Evolutionary conservation across 2,113 vertebrate species (phyloP).

Genomic region (Saiga tatarica): DNA sequence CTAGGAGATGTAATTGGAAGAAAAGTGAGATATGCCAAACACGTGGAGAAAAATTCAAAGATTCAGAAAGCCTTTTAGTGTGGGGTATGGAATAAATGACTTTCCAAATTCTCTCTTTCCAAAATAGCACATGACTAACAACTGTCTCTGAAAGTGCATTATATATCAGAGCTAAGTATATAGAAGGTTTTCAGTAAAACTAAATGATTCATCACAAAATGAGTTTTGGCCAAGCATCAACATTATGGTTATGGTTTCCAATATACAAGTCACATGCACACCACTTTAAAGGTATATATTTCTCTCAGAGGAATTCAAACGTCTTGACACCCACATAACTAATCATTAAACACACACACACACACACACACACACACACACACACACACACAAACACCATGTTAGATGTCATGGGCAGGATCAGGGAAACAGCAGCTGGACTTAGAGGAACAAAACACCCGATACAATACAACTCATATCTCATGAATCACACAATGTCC

Average conservation of each 20-base stretch:
- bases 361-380: too few species aligned
- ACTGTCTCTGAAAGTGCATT: not conserved
- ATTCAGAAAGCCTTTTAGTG: not conserved
- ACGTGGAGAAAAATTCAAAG: not conserved
- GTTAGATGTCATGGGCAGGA: not conserved
- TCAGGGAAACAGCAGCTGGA: not conserved
- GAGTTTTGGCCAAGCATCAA: not conserved
- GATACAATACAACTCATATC: not conserved
- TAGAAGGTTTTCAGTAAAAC: constrained; percentile 32
- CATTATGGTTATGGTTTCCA: not conserved
- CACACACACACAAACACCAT: not conserved
- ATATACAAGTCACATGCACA: not conserved
- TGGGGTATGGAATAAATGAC: constrained; percentile 11
- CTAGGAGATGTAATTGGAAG: not conserved
- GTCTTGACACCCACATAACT: not conserved
- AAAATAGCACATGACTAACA: constrained; percentile 38
- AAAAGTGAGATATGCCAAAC: not conserved
- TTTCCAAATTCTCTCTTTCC: constrained; percentile 37
- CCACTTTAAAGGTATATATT: not conserved
- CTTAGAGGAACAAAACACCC: not conserved
- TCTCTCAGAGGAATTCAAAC: not conserved
- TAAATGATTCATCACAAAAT: not conserved
- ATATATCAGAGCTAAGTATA: not conserved
- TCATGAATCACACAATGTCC: not conserved
- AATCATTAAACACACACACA: too few species aligned